These are phyloP conservation scores for Tipula lateralis DNA, from an alignment of 2,888 invertebrate species.

Conservation along the genomic window DNA sequence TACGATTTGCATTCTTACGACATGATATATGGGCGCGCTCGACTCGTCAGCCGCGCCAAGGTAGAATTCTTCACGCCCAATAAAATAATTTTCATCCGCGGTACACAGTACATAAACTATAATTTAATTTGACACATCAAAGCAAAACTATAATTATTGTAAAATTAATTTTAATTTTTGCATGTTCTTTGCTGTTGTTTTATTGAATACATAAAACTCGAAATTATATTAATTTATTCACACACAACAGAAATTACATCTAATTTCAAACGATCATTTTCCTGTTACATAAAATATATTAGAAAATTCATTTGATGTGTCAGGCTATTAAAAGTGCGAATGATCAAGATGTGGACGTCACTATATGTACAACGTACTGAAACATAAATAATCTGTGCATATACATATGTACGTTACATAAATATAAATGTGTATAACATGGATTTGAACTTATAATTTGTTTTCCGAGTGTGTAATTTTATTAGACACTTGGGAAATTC, in stretches of 20 bases:
- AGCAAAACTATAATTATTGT: not conserved
- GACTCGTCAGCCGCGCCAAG: not conserved
- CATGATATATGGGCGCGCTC: not conserved
- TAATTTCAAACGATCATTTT: not conserved
- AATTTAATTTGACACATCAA: slow-evolving; percentile 1
- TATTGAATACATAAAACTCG: not conserved
- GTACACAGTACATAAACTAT: not conserved
- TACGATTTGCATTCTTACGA: not conserved
- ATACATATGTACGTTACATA: not conserved
- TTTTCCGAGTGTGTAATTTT: not conserved
- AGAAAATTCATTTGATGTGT: not conserved
- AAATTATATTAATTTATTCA: not conserved
- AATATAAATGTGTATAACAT: not conserved
- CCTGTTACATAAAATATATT: not conserved
- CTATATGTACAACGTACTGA: not conserved
- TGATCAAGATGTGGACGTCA: not conserved
- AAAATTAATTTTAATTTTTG: not conserved
- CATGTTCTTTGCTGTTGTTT: not conserved
- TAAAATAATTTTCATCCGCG: not conserved
- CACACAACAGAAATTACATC: not conserved
- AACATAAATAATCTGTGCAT: not conserved
- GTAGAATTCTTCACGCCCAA: not conserved
- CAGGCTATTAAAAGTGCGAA: not conserved
- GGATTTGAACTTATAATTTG: not conserved
- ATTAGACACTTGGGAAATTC: not conserved